These are phyloP conservation scores for Dromius quadrimaculatus DNA, from an alignment of 2,888 invertebrate genomes.

Conservation along the genomic window DNA sequence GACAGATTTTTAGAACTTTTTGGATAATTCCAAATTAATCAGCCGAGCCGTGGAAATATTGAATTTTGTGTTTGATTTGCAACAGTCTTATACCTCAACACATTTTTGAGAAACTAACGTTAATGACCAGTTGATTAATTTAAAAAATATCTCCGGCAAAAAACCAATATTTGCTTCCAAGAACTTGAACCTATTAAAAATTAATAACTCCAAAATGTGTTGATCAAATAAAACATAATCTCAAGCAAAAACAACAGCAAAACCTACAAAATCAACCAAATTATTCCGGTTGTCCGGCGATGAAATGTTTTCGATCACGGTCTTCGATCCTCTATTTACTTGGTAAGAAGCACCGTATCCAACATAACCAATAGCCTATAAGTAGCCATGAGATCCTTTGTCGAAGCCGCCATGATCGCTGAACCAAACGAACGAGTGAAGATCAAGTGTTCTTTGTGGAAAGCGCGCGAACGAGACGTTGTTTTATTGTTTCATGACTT, in stretches of 20 bases:
- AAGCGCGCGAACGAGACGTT: slow-evolving; percentile 12
- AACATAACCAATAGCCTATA: slow-evolving; percentile 64
- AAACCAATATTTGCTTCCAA: slow-evolving; percentile 14
- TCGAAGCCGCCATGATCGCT: slow-evolving; percentile 23
- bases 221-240: not conserved
- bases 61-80: too few species aligned
- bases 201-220: slow-evolving; percentile 14
- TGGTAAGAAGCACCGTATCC: slow-evolving; percentile 61
- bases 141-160: too few species aligned
- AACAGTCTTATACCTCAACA: too few species aligned
- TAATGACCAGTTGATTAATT: too few species aligned
- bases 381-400: slow-evolving; percentile 63
- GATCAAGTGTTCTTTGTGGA: not conserved
- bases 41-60: too few species aligned
- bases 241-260: slow-evolving; percentile 21
- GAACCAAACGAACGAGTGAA: too few species aligned
- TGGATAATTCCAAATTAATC: too few species aligned
- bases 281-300: slow-evolving; percentile 30
- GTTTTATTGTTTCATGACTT: slow-evolving; percentile 25
- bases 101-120: too few species aligned
- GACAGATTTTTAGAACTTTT: too few species aligned
- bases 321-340: slow-evolving; percentile 21
- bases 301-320: not conserved
- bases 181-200: slow-evolving; percentile 31
- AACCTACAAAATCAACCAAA: slow-evolving; percentile 14